Evolutionary conservation across 1,140 invertebrate species (phyloP).

Genomic region (Bemisia tabaci): DNA sequence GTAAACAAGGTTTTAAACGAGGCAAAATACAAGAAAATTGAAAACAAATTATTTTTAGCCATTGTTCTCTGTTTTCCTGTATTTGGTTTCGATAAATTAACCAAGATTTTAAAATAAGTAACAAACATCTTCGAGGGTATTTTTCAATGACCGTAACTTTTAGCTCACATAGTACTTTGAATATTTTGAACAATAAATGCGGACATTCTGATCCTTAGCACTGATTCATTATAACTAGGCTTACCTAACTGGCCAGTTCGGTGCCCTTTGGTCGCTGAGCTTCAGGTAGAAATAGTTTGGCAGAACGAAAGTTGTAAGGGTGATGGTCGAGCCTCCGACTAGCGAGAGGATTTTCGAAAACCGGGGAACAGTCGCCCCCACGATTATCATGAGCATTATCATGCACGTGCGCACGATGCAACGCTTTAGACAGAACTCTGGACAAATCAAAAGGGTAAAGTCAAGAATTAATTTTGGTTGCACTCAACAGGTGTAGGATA

Average conservation of each 20-base stretch:
- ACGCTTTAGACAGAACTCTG: constrained; percentile 50
- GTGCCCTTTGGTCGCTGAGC: constrained; percentile 31
- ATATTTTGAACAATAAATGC: too few relatives aligned
- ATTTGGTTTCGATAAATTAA: too few relatives aligned
- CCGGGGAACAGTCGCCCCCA: constrained; percentile 48
- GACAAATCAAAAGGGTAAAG: constrained; percentile 18
- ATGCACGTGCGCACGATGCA: constrained; percentile 41
- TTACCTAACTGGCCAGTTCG: neutral
- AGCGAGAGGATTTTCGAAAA: constrained; percentile 56
- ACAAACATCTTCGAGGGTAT: too few relatives aligned
- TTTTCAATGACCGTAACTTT: too few relatives aligned
- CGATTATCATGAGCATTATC: constrained; percentile 42
- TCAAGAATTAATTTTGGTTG: too few relatives aligned
- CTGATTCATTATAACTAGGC: neutral
- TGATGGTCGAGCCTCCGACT: constrained; percentile 52
- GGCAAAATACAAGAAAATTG: too few relatives aligned
- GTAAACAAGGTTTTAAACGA: too few relatives aligned
- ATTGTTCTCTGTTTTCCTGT: too few relatives aligned
- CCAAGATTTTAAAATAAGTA: too few relatives aligned
- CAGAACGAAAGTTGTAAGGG: constrained; percentile 50
- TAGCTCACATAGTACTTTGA: too few relatives aligned
- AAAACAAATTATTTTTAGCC: too few relatives aligned
- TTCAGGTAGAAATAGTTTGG: constrained; percentile 52
- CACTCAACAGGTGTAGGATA: too few relatives aligned
- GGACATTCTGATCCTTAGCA: constrained; percentile 3